Conservation (phyloP, 2,113 vertebrate species). For the Butorides virescens region DNA sequence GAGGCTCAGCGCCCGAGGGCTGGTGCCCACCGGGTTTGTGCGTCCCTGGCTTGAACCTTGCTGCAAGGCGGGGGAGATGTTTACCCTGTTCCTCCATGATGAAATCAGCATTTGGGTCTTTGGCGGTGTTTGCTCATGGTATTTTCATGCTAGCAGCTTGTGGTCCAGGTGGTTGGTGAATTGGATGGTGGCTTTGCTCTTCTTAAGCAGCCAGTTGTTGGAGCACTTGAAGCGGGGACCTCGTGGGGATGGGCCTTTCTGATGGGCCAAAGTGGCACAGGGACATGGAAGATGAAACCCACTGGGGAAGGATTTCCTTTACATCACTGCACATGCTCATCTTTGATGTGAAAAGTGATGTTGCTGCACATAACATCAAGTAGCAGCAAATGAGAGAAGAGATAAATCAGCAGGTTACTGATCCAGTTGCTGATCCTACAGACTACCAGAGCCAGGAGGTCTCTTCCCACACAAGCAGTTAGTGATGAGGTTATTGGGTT, state of each 20-base stretch:
- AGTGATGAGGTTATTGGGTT: not conserved
- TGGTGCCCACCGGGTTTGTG: not conserved
- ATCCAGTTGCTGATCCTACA: no score
- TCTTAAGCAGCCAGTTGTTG: not conserved
- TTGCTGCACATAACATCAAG: not conserved
- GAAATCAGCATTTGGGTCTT: not conserved
- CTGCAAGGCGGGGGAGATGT: not conserved
- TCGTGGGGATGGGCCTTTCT: fast-evolving
- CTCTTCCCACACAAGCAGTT: not conserved
- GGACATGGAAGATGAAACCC: not conserved
- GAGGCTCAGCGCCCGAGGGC: not conserved
- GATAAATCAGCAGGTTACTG: not conserved
- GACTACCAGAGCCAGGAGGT: not conserved
- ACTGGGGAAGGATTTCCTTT: not conserved
- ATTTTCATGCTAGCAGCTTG: not conserved
- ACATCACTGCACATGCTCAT: not conserved
- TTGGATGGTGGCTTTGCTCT: not conserved
- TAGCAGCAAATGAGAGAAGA: not conserved
- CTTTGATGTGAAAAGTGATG: not conserved
- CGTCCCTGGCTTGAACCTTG: not conserved
- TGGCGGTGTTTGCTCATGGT: not conserved
- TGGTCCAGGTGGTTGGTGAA: not conserved
- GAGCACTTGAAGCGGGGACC: not conserved
- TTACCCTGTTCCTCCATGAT: not conserved
- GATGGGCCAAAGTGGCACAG: not conserved